Base-by-base conservation (phyloP, 2,113 vertebrate genomes). In the Tenebrosternarchus preto region DNA sequence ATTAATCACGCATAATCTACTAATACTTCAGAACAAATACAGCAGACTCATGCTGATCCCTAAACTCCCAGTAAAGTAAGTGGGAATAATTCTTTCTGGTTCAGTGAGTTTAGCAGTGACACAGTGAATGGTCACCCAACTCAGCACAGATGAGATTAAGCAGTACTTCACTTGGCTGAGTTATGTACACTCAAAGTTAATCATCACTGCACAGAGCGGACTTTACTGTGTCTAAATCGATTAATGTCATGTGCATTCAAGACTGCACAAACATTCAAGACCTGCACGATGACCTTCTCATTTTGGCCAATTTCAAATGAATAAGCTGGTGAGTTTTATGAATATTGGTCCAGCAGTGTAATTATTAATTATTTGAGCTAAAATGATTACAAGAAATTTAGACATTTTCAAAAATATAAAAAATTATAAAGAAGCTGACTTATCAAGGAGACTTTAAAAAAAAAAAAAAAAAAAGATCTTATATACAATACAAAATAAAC, bases 71-170 rank as follows among this genome's bases (percentile, higher is more conserved):
- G n/a, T n/a, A n/a, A n/a, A n/a, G n/a, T n/a, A n/a, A n/a, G n/a
- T n/a, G n/a, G n/a, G n/a, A n/a, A n/a, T n/a, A n/a, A n/a, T n/a
- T n/a, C n/a, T n/a, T n/a, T n/a, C n/a, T n/a, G 64, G 86, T 89
- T 90, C 87, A 85, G 25, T 25, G 84, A 84, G 82, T 90, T 89
- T 86, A 75, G 50, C 46, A 76, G 27, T 33, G 17, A 33, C 36
- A 2, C 81, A 17, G 50, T 64, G 5, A 22, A 19, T 46, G 80
- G 16, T 80, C 17, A 9, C 80, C 79, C 84, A 86, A 82, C 84
- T 27, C 17, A 76, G 55, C 80, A 83, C 75, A 46, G 68, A 77
- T 75, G 59, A 60, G 72, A 56, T 80, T 84, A 79, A 63, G 80
- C 80, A 33, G 31, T 6, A 27, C 73, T 84, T 74, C 72, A 78